Evolutionary conservation across 2,797 vertebrate genomes (phyloP), one percentile per base, ranked within the genome.

Genomic region (Pristis pectinata): DNA sequence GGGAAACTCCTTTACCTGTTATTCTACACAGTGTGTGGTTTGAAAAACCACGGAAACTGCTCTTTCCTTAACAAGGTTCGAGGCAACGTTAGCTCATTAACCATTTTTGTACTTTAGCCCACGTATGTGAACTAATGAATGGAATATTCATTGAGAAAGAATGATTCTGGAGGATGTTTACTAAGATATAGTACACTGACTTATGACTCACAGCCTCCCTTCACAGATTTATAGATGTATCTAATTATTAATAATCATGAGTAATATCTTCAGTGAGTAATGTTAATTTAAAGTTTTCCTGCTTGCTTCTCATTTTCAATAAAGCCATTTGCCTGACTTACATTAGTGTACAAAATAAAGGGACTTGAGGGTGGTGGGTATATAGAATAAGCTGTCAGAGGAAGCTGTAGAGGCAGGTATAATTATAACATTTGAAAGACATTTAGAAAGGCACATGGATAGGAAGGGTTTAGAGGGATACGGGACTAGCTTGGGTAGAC

Each of bases 241-340:
- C 87, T 91, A 67, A 67, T 91, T 67, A 34, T 22, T 64, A 91
- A 91, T 91, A 91, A 67, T 91, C 13, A 91, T 91, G 19, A 15
- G 61, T 37, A 67, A 41, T 91, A 41, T 10, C 87, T 91, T 24
- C n/a, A 67, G 61, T 67, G n/a, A 41, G 15, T 67, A 41, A 91
- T n/a, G 37, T 64, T 67, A 67, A 67, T 67, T 91, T 87, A n/a
- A 7, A 37, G 87, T 67, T 91, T 64, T 27, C n/a, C 87, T 24
- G 67, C 59, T 85, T 24, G 61, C 0, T 10, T 9, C 17, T 37
- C 19, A 37, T 37, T 59, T 53, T n/a, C 53, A 34, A 87, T 5
- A 34, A 11, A 10, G 34, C 27, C 30, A 87, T n/a, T 64, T 64
- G 59, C 61, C n/a, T 91, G 83, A 41, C n/a, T 91, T 64, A 87